Conservation (phyloP, 1,140 invertebrate species). For the Cepaea nemoralis region DNA sequence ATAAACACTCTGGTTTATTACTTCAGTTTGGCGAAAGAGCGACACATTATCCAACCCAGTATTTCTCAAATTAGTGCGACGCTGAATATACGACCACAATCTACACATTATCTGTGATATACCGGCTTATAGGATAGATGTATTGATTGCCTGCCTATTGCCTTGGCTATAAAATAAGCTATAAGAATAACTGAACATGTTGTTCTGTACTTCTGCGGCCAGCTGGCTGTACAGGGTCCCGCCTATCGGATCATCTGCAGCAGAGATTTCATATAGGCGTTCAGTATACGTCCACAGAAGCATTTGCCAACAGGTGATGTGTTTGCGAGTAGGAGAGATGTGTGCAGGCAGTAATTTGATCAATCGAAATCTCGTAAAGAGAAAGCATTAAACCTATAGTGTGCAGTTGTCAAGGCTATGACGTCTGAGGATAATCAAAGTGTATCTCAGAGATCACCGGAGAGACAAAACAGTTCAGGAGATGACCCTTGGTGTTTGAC, state of each 20-base stretch:
- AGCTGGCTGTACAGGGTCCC: neutral
- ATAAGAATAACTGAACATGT: neutral
- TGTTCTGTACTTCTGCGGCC: neutral
- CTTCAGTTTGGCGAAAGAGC: too few relatives aligned
- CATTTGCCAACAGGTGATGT: neutral
- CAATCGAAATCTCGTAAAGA: neutral
- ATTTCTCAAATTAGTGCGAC: too few relatives aligned
- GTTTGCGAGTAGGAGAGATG: neutral
- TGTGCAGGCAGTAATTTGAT: neutral
- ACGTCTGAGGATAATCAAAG: neutral
- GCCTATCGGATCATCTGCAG: neutral
- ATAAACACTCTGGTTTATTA: too few relatives aligned
- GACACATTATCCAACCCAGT: too few relatives aligned
- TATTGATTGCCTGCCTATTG: neutral
- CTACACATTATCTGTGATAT: neutral
- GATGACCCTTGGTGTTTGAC: slow-evolving; percentile 27
- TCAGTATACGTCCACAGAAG: neutral
- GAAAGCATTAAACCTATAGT: neutral
- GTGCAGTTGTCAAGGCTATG: neutral
- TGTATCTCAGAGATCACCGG: neutral
- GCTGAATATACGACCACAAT: too few relatives aligned
- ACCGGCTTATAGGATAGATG: neutral
- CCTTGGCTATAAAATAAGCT: neutral
- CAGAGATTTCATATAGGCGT: neutral
- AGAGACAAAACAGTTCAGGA: neutral